Conservation (phyloP, 2,888 invertebrate species). For the Ditula angustiorana region DNA sequence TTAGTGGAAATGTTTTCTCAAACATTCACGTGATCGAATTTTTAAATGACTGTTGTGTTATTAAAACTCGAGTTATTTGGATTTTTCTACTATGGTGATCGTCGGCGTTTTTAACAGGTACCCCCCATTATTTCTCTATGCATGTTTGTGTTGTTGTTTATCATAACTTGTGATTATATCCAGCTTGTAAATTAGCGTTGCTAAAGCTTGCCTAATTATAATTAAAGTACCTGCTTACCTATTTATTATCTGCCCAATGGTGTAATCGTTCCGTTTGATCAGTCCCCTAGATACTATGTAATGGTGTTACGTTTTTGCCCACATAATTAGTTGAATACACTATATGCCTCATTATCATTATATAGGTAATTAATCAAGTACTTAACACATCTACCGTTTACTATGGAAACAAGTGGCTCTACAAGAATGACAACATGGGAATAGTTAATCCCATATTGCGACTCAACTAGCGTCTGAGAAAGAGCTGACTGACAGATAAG, state of each 20-base stretch:
- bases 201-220: slow-evolving; percentile 16
- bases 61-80: slow-evolving; percentile 46
- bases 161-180: neutral
- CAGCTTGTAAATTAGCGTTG: neutral
- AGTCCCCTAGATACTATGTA: slow-evolving; percentile 35
- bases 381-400: neutral
- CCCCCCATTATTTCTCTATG: slow-evolving; percentile 16
- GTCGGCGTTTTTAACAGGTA: slow-evolving; percentile 84
- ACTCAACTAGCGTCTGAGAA: no score
- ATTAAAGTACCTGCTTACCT: neutral
- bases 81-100: slow-evolving; percentile 83
- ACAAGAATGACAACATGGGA: no score
- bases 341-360: neutral
- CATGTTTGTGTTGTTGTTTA: slow-evolving; percentile 10
- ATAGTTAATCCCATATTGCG: no score
- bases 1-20: slow-evolving; percentile 71
- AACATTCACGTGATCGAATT: slow-evolving; percentile 64
- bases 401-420: neutral
- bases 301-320: slow-evolving; percentile 32
- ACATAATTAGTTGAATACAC: slow-evolving; percentile 21
- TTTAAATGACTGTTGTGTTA: slow-evolving; percentile 50
- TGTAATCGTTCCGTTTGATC: slow-evolving; percentile 37
- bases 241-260: slow-evolving; percentile 19
- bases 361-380: neutral
- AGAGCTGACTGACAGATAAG: no score